Percentiles rank a stretch among this genome's conserved stretches.
phyloP scores from a whole-genome alignment of 2,888 invertebrate species.

The Diogma glabrata region DNA sequence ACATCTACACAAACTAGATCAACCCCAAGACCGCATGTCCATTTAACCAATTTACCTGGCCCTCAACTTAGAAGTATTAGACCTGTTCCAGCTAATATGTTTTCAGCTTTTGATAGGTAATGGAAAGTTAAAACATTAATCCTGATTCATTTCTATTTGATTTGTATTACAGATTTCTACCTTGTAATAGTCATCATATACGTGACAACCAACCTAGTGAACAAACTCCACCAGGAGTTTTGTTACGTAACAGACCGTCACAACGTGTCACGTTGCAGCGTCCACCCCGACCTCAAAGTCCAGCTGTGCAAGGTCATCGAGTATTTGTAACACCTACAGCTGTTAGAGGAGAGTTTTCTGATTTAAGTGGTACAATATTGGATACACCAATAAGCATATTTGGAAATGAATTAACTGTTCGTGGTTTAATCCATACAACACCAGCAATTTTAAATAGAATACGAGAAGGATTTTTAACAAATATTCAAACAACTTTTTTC shows the following conservation, averaged over 20 bases:
- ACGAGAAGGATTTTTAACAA: slow-evolving; percentile 26
- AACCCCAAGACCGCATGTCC: slow-evolving; percentile 55
- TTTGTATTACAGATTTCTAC: slow-evolving; percentile 41
- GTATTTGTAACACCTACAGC: slow-evolving; percentile 17
- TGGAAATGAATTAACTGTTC: slow-evolving; percentile 18
- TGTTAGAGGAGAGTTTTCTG: slow-evolving; percentile 16
- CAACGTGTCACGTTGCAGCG: neutral
- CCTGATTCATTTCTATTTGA: no score
- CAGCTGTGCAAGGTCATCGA: slow-evolving; percentile 13
- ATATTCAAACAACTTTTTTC: slow-evolving; percentile 27
- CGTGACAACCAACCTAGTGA: slow-evolving; percentile 26
- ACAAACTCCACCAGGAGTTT: slow-evolving; percentile 10
- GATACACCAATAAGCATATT: slow-evolving; percentile 18
- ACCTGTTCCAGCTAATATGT: slow-evolving; percentile 32
- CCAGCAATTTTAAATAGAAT: slow-evolving; percentile 23
- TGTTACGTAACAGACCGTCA: slow-evolving; percentile 11
- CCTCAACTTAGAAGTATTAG: slow-evolving; percentile 31
- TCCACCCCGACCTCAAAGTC: neutral
- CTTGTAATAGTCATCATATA: slow-evolving; percentile 60
- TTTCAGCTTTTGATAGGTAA: slow-evolving; percentile 33
- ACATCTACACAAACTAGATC: slow-evolving; percentile 59
- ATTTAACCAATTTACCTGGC: slow-evolving; percentile 46
- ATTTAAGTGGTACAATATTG: slow-evolving; percentile 15
- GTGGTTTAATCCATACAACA: slow-evolving; percentile 18
- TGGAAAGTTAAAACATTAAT: no score